Evolutionary conservation across 2,113 vertebrate species (phyloP).

Genomic region (Melanotaenia duboulayi): DNA sequence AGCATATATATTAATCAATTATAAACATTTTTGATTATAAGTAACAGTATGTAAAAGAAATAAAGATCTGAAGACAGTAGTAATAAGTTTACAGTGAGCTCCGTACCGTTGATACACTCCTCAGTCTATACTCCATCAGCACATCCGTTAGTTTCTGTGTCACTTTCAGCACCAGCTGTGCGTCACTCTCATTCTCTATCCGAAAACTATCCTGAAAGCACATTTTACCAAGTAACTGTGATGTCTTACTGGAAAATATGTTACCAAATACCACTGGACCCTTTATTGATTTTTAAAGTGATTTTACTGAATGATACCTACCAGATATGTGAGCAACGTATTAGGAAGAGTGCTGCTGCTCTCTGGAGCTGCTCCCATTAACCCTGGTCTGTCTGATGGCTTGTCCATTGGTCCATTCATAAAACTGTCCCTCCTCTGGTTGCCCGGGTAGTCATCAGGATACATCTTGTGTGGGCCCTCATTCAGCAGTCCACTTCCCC

Average conservation of each 20-base stretch:
- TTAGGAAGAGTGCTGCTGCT: conserved; percentile 62
- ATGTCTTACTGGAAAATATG: background rate
- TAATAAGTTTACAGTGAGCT: background rate
- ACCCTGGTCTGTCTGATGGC: conserved; percentile 38
- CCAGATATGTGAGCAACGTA: conserved; percentile 80
- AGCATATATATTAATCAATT: background rate
- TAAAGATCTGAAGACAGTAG: background rate
- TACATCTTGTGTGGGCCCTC: conserved; percentile 52
- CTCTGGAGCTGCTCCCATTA: conserved; percentile 56
- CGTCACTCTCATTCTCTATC: conserved; percentile 83
- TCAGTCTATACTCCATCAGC: conserved; percentile 85
- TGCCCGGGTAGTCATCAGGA: conserved; percentile 48
- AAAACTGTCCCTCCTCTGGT: conserved; percentile 30
- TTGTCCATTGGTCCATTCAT: conserved; percentile 46
- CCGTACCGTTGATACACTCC: conserved; percentile 76
- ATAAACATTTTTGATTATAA: background rate
- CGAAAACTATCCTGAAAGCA: conserved; percentile 80
- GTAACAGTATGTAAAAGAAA: background rate
- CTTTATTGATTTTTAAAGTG: background rate
- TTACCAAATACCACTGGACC: background rate
- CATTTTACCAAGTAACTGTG: background rate
- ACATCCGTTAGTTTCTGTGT: conserved; percentile 85
- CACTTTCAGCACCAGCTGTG: conserved; percentile 85
- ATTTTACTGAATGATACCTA: conserved; percentile 31
- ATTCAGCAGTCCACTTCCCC: conserved; percentile 43